Evolutionary conservation across 2,797 vertebrate species (phyloP).

Genomic region (Sebastes taczanowskii): DNA sequence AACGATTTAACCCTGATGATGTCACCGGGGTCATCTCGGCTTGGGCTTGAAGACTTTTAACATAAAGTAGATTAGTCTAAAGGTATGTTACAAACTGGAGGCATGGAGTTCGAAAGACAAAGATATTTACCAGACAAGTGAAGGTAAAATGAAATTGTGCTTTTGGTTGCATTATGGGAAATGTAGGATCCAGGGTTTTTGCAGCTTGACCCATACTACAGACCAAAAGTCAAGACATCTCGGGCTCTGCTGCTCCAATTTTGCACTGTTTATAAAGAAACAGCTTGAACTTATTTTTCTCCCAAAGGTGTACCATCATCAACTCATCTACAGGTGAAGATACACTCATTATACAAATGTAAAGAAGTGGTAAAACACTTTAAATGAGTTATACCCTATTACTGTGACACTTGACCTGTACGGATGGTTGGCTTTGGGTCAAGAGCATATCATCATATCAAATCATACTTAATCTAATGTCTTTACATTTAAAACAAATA

Average conservation of each 20-base stretch:
- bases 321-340: background rate
- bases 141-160: background rate
- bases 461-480: background rate
- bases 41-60: background rate
- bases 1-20: background rate
- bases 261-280: background rate
- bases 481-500: background rate
- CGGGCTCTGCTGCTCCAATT: background rate
- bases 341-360: background rate
- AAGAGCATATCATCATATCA: background rate
- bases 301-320: background rate
- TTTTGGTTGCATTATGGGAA: conserved; percentile 2
- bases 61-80: background rate
- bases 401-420: background rate
- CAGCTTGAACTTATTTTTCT: background rate
- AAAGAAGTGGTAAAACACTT: background rate
- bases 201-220: background rate
- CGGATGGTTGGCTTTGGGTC: background rate
- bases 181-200: background rate
- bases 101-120: background rate
- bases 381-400: background rate
- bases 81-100: background rate
- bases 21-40: background rate
- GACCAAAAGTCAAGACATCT: background rate
- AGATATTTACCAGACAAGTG: background rate